Evolutionary conservation across 2,888 invertebrate genomes (phyloP), one percentile per base, ranked within the genome.

Genomic region (Beris chalybata): DNA sequence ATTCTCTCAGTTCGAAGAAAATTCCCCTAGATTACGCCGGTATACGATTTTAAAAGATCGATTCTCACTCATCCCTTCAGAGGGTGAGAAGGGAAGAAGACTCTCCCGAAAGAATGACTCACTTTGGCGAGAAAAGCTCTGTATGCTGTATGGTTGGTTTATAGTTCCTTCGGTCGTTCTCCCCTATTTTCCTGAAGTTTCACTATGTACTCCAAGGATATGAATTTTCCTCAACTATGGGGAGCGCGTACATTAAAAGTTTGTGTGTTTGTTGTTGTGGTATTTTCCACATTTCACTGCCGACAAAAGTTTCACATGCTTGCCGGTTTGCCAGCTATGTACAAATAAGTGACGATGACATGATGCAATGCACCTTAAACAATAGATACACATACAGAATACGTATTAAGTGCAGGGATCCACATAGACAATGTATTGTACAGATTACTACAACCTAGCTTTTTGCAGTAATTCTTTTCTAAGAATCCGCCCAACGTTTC

Each of bases 361-460:
- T 52, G 61, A 61, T 61, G 61, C 61, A 61, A 61, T 61, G 61
- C 52, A 61, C 61, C 61, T 52, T 50, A 38, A 52, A 61, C 61
- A 61, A 61, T 52, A 22, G 43, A 38, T 38, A 38, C 38, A 38
- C 38, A 38, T 38, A 38, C 22, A 22, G 22, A 22, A 22, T 22
- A 38, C 9, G 38, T 38, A 38, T 3, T 7, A 38, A 38, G 5
- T 38, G 38, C 38, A 38, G 9, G 38, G 38, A 38, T 22, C 22
- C 38, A 38, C 9, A 38, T 9, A 38, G 38, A 38, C 38, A 38
- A 9, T 38, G 22, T 22, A 22, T 22, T 22, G 22, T 22, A 3
- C 22, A 22, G 22, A 22, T 22, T 22, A 22, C 22, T 22, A 22
- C 22, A 22, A 3, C 22, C 22, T 22, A 22, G 3, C 2, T 22